phyloP scores from a whole-genome alignment of 2,113 vertebrate species.

The Rhodinocichla rosea region DNA sequence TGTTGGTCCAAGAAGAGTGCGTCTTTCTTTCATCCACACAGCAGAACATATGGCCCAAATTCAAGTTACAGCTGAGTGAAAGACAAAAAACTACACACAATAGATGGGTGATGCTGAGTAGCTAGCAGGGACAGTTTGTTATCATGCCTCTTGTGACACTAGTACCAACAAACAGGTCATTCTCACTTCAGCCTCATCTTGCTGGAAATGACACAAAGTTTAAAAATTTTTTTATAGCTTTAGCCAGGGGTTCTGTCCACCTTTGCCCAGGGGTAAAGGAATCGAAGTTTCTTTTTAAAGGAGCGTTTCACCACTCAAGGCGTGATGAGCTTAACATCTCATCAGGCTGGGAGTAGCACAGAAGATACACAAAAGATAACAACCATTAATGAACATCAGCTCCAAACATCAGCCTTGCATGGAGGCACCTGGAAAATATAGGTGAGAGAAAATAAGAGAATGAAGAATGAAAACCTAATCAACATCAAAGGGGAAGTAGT shows the following conservation, averaged over 20 bases:
- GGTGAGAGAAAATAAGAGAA: neutral
- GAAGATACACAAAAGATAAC: neutral
- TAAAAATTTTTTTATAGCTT: neutral
- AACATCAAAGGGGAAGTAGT: accelerated
- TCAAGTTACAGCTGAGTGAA: neutral
- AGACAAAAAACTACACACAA: neutral
- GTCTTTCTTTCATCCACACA: neutral
- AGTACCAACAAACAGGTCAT: neutral
- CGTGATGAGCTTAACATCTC: neutral
- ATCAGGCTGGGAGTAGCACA: neutral
- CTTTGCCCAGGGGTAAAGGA: neutral
- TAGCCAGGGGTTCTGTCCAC: neutral
- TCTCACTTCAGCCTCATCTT: neutral
- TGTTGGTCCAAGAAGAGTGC: neutral
- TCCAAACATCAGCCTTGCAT: neutral
- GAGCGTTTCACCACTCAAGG: neutral
- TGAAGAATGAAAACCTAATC: neutral
- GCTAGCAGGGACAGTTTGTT: neutral
- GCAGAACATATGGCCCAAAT: neutral
- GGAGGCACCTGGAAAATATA: neutral
- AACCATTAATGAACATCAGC: neutral
- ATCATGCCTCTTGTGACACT: neutral
- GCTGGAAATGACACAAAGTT: neutral
- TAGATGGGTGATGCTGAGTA: neutral
- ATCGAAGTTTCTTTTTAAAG: neutral